These are phyloP conservation scores for Syrmaticus mikado DNA, from an alignment of 2,113 vertebrate genomes.

Conservation along the genomic window DNA sequence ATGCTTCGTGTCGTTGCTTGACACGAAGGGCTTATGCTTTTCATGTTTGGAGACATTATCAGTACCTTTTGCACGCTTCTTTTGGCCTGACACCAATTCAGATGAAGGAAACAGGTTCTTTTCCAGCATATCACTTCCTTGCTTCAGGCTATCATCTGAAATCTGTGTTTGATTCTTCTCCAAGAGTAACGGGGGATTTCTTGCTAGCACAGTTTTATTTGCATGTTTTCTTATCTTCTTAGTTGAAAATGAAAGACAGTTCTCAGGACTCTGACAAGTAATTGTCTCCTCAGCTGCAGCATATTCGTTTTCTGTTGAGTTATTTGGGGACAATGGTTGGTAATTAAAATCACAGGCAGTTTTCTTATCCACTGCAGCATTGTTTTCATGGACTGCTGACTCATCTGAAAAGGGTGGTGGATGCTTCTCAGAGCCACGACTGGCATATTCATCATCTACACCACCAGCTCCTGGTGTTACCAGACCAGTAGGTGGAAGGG, in stretches of 20 bases:
- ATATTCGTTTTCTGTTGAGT: neutral
- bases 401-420: neutral
- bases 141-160: neutral
- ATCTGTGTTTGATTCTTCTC: neutral
- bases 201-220: neutral
- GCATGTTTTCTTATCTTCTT: neutral
- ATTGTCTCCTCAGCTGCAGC: neutral
- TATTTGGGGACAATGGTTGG: neutral
- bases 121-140: neutral
- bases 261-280: neutral
- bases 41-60: neutral
- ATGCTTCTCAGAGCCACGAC: neutral
- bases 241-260: neutral
- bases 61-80: neutral
- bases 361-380: neutral
- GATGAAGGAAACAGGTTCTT: neutral
- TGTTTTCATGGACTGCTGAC: neutral
- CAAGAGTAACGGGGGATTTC: neutral
- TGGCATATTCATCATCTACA: neutral
- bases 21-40: neutral
- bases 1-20: neutral
- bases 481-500: neutral
- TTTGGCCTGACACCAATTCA: neutral
- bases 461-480: neutral
- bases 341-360: neutral